Evolutionary conservation across 2,113 vertebrate genomes (phyloP).

Genomic region (Gobio gobio): DNA sequence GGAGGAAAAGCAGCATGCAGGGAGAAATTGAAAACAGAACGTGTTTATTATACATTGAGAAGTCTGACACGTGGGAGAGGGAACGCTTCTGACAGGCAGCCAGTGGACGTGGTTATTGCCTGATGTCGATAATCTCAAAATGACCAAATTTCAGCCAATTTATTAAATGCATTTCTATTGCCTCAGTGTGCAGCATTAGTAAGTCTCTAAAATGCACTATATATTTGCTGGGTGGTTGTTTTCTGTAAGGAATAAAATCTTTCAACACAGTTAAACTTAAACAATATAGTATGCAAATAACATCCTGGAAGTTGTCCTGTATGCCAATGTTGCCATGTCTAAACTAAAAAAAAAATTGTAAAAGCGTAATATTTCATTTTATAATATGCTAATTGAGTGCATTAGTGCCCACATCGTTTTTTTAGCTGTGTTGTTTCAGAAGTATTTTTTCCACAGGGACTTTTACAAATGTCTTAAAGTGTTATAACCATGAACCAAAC

Average conservation of each 20-base stretch:
- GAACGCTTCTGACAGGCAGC: not conserved
- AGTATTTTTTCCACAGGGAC: no score
- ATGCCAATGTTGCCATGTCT: not conserved
- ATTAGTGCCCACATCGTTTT: no score
- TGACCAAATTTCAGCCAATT: not conserved
- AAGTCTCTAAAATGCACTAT: not conserved
- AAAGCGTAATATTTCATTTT: no score
- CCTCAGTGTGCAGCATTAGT: not conserved
- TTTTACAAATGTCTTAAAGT: no score
- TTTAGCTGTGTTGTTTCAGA: no score
- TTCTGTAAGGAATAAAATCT: not conserved
- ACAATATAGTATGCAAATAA: not conserved
- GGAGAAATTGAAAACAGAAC: not conserved
- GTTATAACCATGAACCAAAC: no score
- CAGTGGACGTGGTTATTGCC: not conserved
- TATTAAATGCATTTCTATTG: not conserved
- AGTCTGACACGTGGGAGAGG: not conserved
- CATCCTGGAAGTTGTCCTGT: not conserved
- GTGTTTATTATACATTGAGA: not conserved
- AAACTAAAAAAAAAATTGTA: not conserved
- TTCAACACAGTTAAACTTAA: not conserved
- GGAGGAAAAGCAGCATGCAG: not conserved
- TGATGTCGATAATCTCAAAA: not conserved
- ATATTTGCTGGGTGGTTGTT: not conserved
- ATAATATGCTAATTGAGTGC: no score